Conservation (phyloP, 2,888 invertebrate species). For the Macropis europaea region DNA sequence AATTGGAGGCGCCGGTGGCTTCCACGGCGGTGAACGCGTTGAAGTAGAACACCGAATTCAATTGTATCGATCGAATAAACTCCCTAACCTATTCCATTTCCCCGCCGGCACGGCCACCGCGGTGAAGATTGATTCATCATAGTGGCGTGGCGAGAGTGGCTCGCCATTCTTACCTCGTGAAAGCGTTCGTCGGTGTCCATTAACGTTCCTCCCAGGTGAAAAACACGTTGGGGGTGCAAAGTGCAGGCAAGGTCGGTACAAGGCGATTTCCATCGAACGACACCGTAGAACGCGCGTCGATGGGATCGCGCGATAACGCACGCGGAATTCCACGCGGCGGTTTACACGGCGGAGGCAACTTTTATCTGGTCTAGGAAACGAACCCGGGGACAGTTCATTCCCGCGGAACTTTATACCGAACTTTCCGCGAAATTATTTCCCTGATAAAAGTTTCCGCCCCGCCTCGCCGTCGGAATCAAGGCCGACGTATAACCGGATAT, state of each 20-base stretch:
- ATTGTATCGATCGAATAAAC: neutral
- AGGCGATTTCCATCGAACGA: constrained; percentile 41
- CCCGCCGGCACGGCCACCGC: neutral
- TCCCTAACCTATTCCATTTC: neutral
- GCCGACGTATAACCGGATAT: constrained; percentile 63
- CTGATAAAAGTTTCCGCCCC: constrained; percentile 59
- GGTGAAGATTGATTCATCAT: constrained; percentile 51
- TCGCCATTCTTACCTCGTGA: constrained; percentile 36
- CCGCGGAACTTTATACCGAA: constrained; percentile 55
- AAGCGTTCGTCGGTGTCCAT: constrained; percentile 55
- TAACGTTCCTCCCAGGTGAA: constrained; percentile 44
- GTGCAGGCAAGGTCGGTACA: constrained; percentile 1
- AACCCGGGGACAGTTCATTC: constrained; percentile 43
- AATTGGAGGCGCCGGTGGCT: too few species aligned
- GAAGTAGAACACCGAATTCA: too few species aligned
- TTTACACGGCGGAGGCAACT: constrained; percentile 48
- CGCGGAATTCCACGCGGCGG: constrained; percentile 43
- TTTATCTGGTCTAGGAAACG: constrained; percentile 45
- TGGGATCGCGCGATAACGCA: constrained; percentile 48
- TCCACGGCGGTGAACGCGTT: too few species aligned
- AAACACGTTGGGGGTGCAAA: constrained; percentile 29
- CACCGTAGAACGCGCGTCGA: constrained; percentile 40
- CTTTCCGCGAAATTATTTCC: constrained; percentile 63
- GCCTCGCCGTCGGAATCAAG: constrained; percentile 56
- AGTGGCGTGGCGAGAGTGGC: constrained; percentile 35